Conservation (phyloP, 2,113 vertebrate genomes). For the Archocentrus centrarchus region DNA sequence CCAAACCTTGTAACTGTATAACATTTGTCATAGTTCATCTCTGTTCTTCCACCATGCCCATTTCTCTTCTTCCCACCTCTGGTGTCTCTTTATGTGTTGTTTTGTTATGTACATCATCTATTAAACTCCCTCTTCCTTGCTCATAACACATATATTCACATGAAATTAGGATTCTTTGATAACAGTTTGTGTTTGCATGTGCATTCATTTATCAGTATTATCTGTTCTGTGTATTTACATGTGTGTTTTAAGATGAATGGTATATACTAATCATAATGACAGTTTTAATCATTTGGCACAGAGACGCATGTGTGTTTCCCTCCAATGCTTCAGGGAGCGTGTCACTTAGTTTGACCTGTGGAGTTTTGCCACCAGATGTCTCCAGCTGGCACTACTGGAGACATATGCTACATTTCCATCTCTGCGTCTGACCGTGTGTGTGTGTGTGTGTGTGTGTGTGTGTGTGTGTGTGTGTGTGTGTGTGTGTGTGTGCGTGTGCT, state of each 20-base stretch:
- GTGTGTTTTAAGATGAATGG: constrained; percentile 16
- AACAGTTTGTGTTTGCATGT: not conserved
- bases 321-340: constrained; percentile 67
- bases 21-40: not conserved
- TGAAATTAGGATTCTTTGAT: constrained; percentile 21
- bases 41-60: not conserved
- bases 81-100: constrained; percentile 20
- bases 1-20: not conserved
- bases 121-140: not conserved
- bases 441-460: constrained; percentile 23
- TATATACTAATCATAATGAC: constrained; percentile 36
- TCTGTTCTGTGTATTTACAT: constrained; percentile 1
- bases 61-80: not conserved
- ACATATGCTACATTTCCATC: constrained; percentile 77
- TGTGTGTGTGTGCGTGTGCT: not conserved
- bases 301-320: constrained; percentile 26
- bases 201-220: not conserved
- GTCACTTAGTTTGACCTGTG: constrained; percentile 80
- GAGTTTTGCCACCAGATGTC: constrained; percentile 82
- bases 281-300: constrained; percentile 53
- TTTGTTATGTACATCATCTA: not conserved
- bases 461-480: constrained; percentile 26
- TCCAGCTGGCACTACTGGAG: constrained; percentile 79
- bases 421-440: constrained; percentile 25
- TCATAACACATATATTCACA: not conserved